Base-by-base conservation (phyloP, 2,113 vertebrate species). In the Pterocles orientalis region DNA sequence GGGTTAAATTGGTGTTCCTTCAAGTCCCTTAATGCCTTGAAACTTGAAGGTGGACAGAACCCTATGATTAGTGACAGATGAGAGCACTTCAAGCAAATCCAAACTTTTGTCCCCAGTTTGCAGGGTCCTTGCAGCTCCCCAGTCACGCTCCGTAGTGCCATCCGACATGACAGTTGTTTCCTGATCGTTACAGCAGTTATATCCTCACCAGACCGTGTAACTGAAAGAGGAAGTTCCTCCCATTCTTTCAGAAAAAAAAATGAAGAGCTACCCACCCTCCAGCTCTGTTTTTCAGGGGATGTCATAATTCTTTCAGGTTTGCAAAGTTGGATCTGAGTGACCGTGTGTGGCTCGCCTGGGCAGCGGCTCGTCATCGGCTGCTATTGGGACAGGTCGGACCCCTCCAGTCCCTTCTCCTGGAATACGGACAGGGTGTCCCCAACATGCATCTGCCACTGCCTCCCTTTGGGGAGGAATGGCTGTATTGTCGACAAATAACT, bases 161-260 rank as follows among this genome's bases (percentile, higher is more conserved):
- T 89, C 73, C 4, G 0, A 75, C 41, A 12, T 54, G 83, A 60
- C 76, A n/a, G 76, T 48, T 0, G 1, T 86, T 93, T 94, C 88
- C 92, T 90, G 72, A 18, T 86, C 48, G 80, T 86, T 94, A 69
- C 50, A 78, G 80, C 72, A 71, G 80, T 90, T 92, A 20, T 2
- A 88, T 57, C 83, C 72, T 88, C 53, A 14, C 51, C 25, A 82
- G 45, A n/a, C 26, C 4, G 0, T 28, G 5, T 56, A 80, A 78
- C 60, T 43, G 56, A 88, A 95, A 94, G 77, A 73, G 82, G 76
- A 96, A 88, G 80, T 92, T 92, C 65, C 79, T 90, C 47, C 33
- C 56, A 36, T 78, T 87, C 86, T 79, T 84, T 89, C 34, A 36
- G 47, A 36, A 73, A 64, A 39, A 39, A 47, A 88, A 79, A 31